Base-by-base conservation (phyloP, 2,113 vertebrate species). In the Cyrtonyx montezumae region DNA sequence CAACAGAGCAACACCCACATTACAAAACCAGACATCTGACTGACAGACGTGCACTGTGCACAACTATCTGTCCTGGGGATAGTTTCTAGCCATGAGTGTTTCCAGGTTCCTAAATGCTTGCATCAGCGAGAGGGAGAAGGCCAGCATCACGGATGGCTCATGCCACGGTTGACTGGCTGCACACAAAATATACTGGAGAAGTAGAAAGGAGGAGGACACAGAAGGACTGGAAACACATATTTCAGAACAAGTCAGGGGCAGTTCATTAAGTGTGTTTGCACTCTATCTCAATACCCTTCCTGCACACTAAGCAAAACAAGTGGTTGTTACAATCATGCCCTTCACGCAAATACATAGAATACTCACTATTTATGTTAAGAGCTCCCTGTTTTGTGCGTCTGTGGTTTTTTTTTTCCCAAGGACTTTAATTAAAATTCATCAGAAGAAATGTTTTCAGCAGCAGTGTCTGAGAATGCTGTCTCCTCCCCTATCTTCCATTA, bases 381-480 rank as follows among this genome's bases (percentile, higher is more conserved):
- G 23, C 40, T 65, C 53, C 45, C 59, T 11, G 53, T 51, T 75
- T 56, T 86, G 28, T 56, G 36, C 4, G 16, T 88, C 20, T n/a
- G 5, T 4, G 6, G 4, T 20, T 23, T 5, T 26, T 43, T 5
- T 32, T 43, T 19, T 3, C 42, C n/a, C 66, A 73, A 88, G n/a
- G 78, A 79, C 75, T 92, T 95, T 59, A 95, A 94, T 94, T 95
- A 95, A 88, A 95, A 93, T 94, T 93, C 59, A 86, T 88, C 76
- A 83, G 74, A 83, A 74, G 58, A 90, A 94, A 28, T 51, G 36
- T 61, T 93, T 93, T 86, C 69, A 88, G 67, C 73, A 91, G 59
- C 67, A 78, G n/a, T 45, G 56, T 55, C 91, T 79, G n/a, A 90
- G 88, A 91, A 93, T 13, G 2, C 55, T 86, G 66, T 83, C 79